Conservation (phyloP, 2,888 invertebrate species). For the Zygaena filipendulae region DNA sequence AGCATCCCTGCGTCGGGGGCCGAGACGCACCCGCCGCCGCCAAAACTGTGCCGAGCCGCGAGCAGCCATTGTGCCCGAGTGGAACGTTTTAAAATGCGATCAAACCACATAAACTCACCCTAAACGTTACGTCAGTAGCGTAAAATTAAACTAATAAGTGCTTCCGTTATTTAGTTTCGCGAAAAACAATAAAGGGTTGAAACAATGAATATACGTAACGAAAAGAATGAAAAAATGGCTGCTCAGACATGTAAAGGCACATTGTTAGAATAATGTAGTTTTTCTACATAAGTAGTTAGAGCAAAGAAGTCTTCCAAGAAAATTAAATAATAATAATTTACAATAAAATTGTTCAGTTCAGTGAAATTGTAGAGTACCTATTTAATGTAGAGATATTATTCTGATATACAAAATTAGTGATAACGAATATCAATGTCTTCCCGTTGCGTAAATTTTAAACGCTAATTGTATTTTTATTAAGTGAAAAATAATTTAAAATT, state of each 20-base stretch:
- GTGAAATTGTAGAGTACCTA: no score
- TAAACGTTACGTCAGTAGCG: no score
- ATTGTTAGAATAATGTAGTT: constrained; percentile 31
- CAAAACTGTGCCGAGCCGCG: constrained; percentile 28
- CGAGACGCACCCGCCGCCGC: constrained; percentile 21
- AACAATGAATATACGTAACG: background rate
- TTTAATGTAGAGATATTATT: constrained; percentile 8
- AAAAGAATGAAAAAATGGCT: constrained; percentile 32
- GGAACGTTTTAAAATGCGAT: constrained; percentile 36
- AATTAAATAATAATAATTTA: constrained; percentile 5
- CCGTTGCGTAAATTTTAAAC: constrained; percentile 24
- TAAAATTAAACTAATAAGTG: no score
- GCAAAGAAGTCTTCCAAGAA: constrained; percentile 60
- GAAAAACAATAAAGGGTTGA: no score
- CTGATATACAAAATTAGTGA: constrained; percentile 15
- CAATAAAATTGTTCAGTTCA: constrained; percentile 13
- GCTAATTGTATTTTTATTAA: constrained; percentile 15
- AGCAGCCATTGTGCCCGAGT: constrained; percentile 40
- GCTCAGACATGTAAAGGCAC: constrained; percentile 25
- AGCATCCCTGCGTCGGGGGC: constrained; percentile 34
- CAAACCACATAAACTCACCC: constrained; percentile 23
- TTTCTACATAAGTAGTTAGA: constrained; percentile 29
- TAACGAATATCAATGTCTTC: constrained; percentile 24
- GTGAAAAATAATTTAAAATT: constrained; percentile 4
- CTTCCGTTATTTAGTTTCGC: no score